These are phyloP conservation scores for Heliocidaris tuberculata DNA, from an alignment of 35 echinoderm and acorn worm genomes.

Conservation along the genomic window DNA sequence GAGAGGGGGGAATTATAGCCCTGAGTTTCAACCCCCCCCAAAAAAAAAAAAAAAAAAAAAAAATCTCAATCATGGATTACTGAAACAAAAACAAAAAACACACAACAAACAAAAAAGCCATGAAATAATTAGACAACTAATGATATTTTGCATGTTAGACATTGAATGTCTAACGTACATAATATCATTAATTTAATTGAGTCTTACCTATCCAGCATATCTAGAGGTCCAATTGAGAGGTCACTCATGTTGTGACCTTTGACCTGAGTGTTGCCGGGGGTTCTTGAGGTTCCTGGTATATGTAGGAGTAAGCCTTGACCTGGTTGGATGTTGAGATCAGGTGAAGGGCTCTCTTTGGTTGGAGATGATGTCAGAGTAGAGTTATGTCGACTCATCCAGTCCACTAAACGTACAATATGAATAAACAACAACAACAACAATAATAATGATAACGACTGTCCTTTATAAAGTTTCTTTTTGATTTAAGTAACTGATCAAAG, in stretches of 20 bases:
- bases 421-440: not conserved
- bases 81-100: conserved; percentile 3
- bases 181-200: not conserved
- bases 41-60: too few relatives aligned
- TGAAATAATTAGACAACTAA: not conserved
- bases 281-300: not conserved
- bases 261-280: not conserved
- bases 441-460: too few relatives aligned
- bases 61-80: not conserved
- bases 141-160: not conserved
- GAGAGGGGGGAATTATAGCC: not conserved
- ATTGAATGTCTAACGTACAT: not conserved
- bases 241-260: conserved; percentile 23
- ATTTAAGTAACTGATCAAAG: too few relatives aligned
- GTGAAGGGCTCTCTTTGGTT: not conserved
- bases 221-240: conserved; percentile 16
- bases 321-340: conserved; percentile 14
- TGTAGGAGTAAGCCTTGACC: conserved; percentile 2
- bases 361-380: conserved; percentile 22
- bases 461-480: too few relatives aligned
- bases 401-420: not conserved
- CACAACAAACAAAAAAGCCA: not conserved
- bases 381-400: conserved; percentile 38
- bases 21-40: not conserved
- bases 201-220: conserved; percentile 29